Evolutionary conservation across 2,888 invertebrate genomes (phyloP).

Genomic region (Caenorhabditis sp.): DNA sequence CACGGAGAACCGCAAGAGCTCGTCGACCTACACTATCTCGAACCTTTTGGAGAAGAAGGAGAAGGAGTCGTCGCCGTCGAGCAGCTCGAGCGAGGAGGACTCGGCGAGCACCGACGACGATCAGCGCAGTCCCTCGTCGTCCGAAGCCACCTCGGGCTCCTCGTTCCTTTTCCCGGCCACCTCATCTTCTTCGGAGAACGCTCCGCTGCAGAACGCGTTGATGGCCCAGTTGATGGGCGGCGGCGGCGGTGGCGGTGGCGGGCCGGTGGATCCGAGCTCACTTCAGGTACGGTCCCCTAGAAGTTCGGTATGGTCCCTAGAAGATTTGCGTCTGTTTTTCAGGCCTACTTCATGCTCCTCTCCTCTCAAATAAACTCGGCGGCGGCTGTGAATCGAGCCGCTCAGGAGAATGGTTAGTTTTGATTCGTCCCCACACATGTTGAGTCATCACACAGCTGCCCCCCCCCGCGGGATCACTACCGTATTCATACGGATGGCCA

Average conservation of each 20-base stretch:
- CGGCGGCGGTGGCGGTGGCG: neutral
- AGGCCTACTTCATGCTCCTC: conserved; percentile 61
- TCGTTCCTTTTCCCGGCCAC: conserved; percentile 48
- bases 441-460: conserved; percentile 3
- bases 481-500: neutral
- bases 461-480: neutral
- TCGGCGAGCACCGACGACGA: conserved; percentile 61
- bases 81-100: conserved; percentile 58
- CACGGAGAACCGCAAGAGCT: conserved; percentile 30
- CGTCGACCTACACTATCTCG: conserved; percentile 54
- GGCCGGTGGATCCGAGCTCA: conserved; percentile 14
- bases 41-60: conserved; percentile 53
- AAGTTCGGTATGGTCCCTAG: too few relatives aligned
- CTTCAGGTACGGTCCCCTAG: conserved; percentile 18
- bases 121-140: conserved; percentile 32
- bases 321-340: conserved; percentile 17
- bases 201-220: conserved; percentile 27
- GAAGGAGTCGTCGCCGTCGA: conserved; percentile 9
- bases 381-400: conserved; percentile 27
- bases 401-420: conserved; percentile 52
- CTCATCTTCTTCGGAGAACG: conserved; percentile 8
- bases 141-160: conserved; percentile 14
- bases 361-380: conserved; percentile 55
- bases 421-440: too few relatives aligned
- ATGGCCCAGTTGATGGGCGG: conserved; percentile 25